These are phyloP conservation scores for Apotomis turbidana DNA, from an alignment of 2,888 invertebrate genomes.

Conservation along the genomic window DNA sequence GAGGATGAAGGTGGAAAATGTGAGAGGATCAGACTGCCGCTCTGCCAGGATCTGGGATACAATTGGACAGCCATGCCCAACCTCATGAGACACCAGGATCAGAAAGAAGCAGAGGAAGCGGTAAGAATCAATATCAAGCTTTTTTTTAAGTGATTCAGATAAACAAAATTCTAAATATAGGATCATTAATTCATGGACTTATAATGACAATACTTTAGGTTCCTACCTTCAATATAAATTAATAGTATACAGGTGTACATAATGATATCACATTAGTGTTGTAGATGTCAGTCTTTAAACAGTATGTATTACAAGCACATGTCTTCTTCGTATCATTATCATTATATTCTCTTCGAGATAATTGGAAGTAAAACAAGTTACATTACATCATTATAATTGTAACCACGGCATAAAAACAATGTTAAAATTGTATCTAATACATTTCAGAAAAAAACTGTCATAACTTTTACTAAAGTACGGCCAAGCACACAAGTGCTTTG, in stretches of 20 bases:
- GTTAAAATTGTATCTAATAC: neutral
- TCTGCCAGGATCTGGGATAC: constrained; percentile 93
- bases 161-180: neutral
- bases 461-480: neutral
- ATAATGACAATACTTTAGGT: too few species aligned
- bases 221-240: too few species aligned
- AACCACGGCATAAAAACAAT: neutral
- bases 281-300: too few species aligned
- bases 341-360: too few species aligned
- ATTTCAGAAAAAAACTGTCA: neutral
- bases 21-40: constrained; percentile 90
- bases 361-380: too few species aligned
- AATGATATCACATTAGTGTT: too few species aligned
- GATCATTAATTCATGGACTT: too few species aligned
- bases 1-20: constrained; percentile 85
- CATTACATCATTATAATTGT: neutral
- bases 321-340: too few species aligned
- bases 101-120: constrained; percentile 91
- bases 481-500: constrained; percentile 15
- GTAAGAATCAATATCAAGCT: constrained; percentile 73
- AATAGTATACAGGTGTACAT: too few species aligned
- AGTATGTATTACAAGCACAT: too few species aligned
- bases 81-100: constrained; percentile 91
- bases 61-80: constrained; percentile 95
- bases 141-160: neutral